Percentiles rank a stretch among this genome's conserved stretches.
Evolutionary conservation across 2,888 invertebrate species (phyloP).

Genomic region (Mayetiola destructor): DNA sequence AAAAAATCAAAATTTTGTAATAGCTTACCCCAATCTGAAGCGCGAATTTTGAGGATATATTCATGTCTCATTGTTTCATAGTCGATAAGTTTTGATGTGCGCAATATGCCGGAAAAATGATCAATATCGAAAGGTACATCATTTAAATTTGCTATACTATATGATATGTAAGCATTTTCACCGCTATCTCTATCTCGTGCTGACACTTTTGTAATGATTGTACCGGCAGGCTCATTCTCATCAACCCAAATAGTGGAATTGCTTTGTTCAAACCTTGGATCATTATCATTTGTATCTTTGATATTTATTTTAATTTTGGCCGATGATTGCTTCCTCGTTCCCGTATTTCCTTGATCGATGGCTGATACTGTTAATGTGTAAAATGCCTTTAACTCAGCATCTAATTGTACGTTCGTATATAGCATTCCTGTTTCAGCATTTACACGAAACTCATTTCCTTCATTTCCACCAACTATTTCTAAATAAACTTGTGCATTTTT

Average conservation of each 20-base stretch:
- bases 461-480: conserved; percentile 83
- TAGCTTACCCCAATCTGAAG: conserved; percentile 98
- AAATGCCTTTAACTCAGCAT: conserved; percentile 69
- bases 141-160: conserved; percentile 79
- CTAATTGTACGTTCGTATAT: conserved; percentile 65
- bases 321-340: conserved; percentile 71
- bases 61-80: conserved; percentile 80
- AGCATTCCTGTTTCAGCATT: conserved; percentile 81
- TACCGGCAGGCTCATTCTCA: conserved; percentile 79
- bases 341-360: conserved; percentile 72
- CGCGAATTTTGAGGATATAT: conserved; percentile 68
- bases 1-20: no score
- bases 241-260: conserved; percentile 58
- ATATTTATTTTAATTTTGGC: conserved; percentile 82
- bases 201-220: conserved; percentile 65
- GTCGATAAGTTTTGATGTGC: conserved; percentile 68
- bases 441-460: conserved; percentile 73
- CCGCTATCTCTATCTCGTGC: conserved; percentile 84
- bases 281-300: conserved; percentile 86
- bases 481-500: conserved; percentile 71
- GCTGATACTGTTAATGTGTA: conserved; percentile 83
- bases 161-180: conserved; percentile 90
- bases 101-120: conserved; percentile 82
- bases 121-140: conserved; percentile 92
- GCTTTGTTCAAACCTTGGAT: conserved; percentile 67